Evolutionary conservation across 2,113 vertebrate genomes (phyloP).

Genomic region (Ceuthmochares aereus): DNA sequence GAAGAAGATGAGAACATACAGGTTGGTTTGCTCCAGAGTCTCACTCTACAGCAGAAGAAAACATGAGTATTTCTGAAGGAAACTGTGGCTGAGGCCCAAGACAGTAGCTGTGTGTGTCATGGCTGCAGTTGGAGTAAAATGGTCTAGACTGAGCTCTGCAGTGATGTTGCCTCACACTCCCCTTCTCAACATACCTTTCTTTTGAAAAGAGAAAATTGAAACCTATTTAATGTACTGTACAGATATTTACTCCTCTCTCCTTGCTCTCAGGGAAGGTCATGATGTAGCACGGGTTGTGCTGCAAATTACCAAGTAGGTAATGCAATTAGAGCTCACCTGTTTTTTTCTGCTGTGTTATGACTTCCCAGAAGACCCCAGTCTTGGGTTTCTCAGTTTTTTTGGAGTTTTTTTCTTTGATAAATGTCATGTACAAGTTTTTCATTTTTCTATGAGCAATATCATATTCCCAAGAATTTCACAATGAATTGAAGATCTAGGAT

Average conservation of each 20-base stretch:
- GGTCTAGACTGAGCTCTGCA: background rate
- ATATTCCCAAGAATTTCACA: background rate
- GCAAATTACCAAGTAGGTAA: background rate
- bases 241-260: background rate
- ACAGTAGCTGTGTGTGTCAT: background rate
- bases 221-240: background rate
- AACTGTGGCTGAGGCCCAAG: background rate
- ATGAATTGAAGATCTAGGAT: background rate
- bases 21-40: background rate
- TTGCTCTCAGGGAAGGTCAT: background rate
- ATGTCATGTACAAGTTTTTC: background rate
- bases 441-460: background rate
- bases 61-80: background rate
- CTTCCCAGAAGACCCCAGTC: background rate
- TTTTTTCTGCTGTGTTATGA: background rate
- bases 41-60: background rate
- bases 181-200: background rate
- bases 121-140: background rate
- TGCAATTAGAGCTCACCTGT: background rate
- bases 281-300: background rate
- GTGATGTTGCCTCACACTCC: accelerated
- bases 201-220: background rate
- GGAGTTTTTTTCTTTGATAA: background rate
- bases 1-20: background rate
- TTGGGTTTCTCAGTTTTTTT: background rate